Percentiles rank a stretch among this genome's conserved stretches.
phyloP scores from a whole-genome alignment of 2,113 vertebrate species.

The Psittacula cyanocephala region DNA sequence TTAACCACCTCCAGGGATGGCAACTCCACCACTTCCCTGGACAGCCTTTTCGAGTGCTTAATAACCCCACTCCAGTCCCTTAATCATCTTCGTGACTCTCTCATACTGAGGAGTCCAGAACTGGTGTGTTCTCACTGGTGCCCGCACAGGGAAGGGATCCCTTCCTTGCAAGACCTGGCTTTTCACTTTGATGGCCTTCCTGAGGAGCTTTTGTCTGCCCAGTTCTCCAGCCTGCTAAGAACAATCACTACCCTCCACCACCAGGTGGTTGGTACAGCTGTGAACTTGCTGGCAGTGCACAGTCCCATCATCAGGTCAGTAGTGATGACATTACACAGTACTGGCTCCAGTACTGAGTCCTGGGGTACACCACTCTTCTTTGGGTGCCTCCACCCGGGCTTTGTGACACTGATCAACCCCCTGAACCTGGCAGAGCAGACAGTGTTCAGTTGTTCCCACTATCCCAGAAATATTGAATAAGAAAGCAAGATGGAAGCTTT shows the following conservation, averaged over 20 bases:
- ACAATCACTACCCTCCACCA: background rate
- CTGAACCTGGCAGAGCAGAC: background rate
- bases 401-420: background rate
- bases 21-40: no score
- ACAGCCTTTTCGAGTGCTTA: no score
- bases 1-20: no score
- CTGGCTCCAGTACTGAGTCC: background rate
- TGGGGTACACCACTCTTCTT: background rate
- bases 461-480: background rate
- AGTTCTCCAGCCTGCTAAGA: background rate
- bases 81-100: no score
- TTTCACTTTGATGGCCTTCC: no score
- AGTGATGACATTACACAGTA: background rate
- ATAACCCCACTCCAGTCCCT: no score
- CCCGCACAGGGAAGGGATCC: no score
- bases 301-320: background rate
- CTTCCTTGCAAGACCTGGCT: no score
- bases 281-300: background rate
- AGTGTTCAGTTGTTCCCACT: background rate
- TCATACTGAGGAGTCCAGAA: no score
- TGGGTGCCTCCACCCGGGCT: background rate
- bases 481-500: background rate
- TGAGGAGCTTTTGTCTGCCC: no score
- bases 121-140: no score
- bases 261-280: background rate